These are phyloP conservation scores for Thalassarche chlororhynchos DNA, from an alignment of 2,113 vertebrate species.

Conservation along the genomic window DNA sequence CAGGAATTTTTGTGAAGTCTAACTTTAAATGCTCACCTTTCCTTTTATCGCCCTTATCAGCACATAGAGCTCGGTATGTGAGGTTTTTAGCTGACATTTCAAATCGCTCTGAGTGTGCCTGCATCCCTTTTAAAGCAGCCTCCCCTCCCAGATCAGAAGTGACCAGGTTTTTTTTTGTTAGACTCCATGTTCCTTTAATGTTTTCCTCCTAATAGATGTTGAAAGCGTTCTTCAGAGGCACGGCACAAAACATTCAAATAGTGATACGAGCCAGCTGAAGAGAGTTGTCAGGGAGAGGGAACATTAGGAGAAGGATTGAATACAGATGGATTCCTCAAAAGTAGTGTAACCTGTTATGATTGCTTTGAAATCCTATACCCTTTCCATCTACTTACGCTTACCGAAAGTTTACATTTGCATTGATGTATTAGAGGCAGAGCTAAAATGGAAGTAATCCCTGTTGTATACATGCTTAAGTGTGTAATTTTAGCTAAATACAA, in stretches of 20 bases:
- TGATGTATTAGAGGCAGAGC: constrained; percentile 55
- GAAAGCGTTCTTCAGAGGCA: constrained; percentile 65
- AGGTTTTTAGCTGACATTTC: constrained; percentile 55
- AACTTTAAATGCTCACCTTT: constrained; percentile 60
- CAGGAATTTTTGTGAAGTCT: constrained; percentile 51
- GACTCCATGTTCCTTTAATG: constrained; percentile 63
- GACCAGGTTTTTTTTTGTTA: constrained; percentile 26
- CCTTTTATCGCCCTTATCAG: constrained; percentile 46
- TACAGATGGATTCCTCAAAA: constrained; percentile 72
- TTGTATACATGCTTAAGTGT: constrained; percentile 44
- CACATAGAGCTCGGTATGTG: neutral
- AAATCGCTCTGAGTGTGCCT: constrained; percentile 19
- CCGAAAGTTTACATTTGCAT: constrained; percentile 50
- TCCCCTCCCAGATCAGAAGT: constrained; percentile 64
- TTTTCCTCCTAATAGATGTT: constrained; percentile 63
- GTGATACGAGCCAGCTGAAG: constrained; percentile 64
- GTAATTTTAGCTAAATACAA: constrained; percentile 48
- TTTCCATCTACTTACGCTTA: constrained; percentile 40
- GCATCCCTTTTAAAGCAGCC: constrained; percentile 44
- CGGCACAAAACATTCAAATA: constrained; percentile 52
- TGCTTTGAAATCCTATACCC: constrained; percentile 68
- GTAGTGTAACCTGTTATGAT: constrained; percentile 70
- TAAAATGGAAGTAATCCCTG: constrained; percentile 58
- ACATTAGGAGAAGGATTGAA: constrained; percentile 61
- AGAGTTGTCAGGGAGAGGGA: constrained; percentile 66